Base-by-base conservation (phyloP, 2,888 invertebrate species). In the Chesias legatella region DNA sequence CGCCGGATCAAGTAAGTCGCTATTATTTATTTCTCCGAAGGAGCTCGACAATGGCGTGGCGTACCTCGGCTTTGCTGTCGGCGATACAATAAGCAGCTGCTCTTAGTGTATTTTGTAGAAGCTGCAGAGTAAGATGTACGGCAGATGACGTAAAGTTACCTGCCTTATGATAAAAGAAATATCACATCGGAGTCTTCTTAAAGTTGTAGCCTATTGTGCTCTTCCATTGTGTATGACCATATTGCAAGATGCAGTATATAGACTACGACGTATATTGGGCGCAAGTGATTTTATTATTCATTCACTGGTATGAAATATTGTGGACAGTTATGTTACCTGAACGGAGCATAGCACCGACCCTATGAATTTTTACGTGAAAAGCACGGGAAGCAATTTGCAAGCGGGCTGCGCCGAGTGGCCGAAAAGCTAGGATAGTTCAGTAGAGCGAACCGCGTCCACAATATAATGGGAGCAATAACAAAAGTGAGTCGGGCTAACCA, bases 401-500 rank as follows among this genome's bases (percentile, higher is more conserved):
- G 49, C 36, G 38, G 46, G 51, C 48, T 56, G 53, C 45, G 46
- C 48, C 43, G 56, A 60, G 58, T 63, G 63, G 64, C 63, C 60
- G 63, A 73, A 78, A 75, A 67, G 61, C 64, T 59, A 53, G 63
- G 65, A 62, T 67, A 63, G 60, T 63, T 58, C 61, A 50, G 58
- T 49, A 31, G 51, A 60, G 62, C 71, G 62, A 58, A 65, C 56
- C 61, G 48, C 62, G 70, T 63, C 63, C 69, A 63, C 71, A 68
- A 72, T 69, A 78, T 81, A 80, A 80, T 79, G 64, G 80, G 63
- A 67, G 76, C 78, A 76, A 81, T 80, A 80, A 83, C 79, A 85
- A 82, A 85, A 84, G 82, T 83, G 77, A 81, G 73, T 70, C 64
- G 74, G 61, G 68, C 79, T 81, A 73, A 83, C 86, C 86, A 85